Evolutionary conservation across 1,140 invertebrate genomes (phyloP).

Genomic region (Campoletis sonorensis): DNA sequence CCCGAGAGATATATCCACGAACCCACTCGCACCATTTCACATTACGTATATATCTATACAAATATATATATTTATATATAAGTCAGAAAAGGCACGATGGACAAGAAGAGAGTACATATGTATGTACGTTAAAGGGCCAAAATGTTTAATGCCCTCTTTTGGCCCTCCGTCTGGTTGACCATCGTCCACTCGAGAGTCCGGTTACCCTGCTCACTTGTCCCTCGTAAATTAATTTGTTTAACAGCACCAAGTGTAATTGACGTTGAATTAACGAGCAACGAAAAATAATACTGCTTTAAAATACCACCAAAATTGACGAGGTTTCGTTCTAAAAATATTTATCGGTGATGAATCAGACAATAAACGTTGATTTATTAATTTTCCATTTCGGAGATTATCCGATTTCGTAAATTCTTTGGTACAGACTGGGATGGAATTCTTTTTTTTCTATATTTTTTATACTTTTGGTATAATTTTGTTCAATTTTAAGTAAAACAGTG

Average conservation of each 20-base stretch:
- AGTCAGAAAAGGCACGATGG: neutral
- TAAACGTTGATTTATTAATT: no score
- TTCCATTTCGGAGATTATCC: no score
- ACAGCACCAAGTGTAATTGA: slow-evolving; percentile 40
- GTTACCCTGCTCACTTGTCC: slow-evolving; percentile 32
- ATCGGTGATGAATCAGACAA: no score
- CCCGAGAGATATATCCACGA: slow-evolving; percentile 17
- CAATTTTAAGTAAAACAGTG: neutral
- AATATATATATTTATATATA: neutral
- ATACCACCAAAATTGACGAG: neutral
- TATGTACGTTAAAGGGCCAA: slow-evolving; percentile 17
- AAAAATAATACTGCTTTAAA: neutral
- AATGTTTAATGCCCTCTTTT: slow-evolving; percentile 25
- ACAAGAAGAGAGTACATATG: neutral
- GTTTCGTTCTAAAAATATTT: no score
- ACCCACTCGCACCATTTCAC: slow-evolving; percentile 3
- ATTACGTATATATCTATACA: neutral
- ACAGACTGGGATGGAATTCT: no score
- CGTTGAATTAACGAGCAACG: slow-evolving; percentile 21
- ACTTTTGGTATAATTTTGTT: no score
- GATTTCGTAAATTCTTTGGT: no score
- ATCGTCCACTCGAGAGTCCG: slow-evolving; percentile 24
- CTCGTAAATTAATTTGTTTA: slow-evolving; percentile 65
- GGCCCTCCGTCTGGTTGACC: neutral
- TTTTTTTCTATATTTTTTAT: no score